Conservation (phyloP, 2,888 invertebrate genomes). For the Matsumyia berberina region DNA sequence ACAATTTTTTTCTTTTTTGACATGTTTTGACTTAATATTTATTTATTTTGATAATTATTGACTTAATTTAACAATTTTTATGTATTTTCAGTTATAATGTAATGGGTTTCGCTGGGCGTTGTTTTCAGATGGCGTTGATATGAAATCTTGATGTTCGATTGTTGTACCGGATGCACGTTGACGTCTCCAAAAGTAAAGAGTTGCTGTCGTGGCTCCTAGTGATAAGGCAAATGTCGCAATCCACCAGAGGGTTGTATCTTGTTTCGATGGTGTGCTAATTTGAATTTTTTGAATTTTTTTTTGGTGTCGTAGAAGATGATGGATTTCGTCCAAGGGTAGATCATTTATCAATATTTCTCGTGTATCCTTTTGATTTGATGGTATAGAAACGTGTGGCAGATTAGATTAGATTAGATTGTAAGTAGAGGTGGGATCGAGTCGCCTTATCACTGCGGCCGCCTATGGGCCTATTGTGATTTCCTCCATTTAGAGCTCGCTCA, state of each 20-base stretch:
- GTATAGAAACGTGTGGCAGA: slow-evolving; percentile 11
- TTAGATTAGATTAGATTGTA: no score
- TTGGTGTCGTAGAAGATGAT: slow-evolving; percentile 10
- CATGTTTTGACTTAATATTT: no score
- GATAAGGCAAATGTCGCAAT: no score
- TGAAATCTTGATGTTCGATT: not conserved
- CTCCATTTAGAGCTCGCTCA: no score
- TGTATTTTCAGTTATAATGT: slow-evolving; percentile 9
- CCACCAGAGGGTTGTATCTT: no score
- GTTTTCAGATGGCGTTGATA: not conserved
- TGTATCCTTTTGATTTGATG: slow-evolving; percentile 8
- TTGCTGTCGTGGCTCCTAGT: not conserved
- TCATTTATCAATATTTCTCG: slow-evolving; percentile 29
- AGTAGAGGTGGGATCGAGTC: no score
- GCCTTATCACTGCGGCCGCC: no score
- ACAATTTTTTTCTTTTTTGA: no score
- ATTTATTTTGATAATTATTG: no score
- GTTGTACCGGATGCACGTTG: slow-evolving; percentile 2
- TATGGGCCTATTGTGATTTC: no score
- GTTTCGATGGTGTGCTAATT: slow-evolving; percentile 23
- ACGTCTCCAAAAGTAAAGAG: not conserved
- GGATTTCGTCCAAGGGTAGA: slow-evolving; percentile 22
- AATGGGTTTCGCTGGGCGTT: not conserved
- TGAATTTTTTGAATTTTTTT: slow-evolving; percentile 13
- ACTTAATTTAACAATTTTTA: not conserved